Percentiles rank a stretch among this genome's conserved stretches.
Evolutionary conservation across 2,888 invertebrate genomes (phyloP).

Genomic region (Schrankia costaestrigalis): DNA sequence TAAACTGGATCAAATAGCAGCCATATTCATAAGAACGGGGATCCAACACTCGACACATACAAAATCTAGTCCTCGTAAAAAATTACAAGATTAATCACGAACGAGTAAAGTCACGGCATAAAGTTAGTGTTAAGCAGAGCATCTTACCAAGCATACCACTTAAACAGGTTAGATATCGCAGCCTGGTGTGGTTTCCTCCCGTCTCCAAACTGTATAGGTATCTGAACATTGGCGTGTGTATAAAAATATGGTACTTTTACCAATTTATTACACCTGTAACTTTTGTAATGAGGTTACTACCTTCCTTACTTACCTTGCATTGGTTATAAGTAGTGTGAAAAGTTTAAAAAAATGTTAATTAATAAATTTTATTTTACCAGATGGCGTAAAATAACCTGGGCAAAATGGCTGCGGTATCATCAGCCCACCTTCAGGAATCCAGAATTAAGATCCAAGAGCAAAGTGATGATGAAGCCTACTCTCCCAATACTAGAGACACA

Average conservation of each 20-base stretch:
- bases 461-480: slow-evolving; percentile 73
- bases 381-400: slow-evolving; percentile 57
- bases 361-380: slow-evolving; percentile 38
- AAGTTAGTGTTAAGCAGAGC: too few species aligned
- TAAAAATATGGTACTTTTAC: slow-evolving; percentile 1
- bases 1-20: too few species aligned
- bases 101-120: too few species aligned
- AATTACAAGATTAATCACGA: too few species aligned
- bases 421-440: slow-evolving; percentile 63
- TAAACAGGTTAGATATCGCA: slow-evolving; percentile 5
- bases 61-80: too few species aligned
- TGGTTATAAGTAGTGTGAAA: too few species aligned
- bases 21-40: too few species aligned
- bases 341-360: neutral
- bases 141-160: neutral
- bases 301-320: too few species aligned
- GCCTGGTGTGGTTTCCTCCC: slow-evolving; percentile 7
- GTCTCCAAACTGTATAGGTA: slow-evolving; percentile 14
- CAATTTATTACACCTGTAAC: slow-evolving; percentile 7
- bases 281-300: too few species aligned
- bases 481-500: slow-evolving; percentile 66
- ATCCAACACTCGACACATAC: too few species aligned
- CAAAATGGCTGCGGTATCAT: slow-evolving; percentile 75
- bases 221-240: slow-evolving; percentile 20
- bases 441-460: slow-evolving; percentile 68